These are phyloP conservation scores for Harpagoxenus sublaevis DNA, from an alignment of 2,888 invertebrate genomes.

Conservation along the genomic window DNA sequence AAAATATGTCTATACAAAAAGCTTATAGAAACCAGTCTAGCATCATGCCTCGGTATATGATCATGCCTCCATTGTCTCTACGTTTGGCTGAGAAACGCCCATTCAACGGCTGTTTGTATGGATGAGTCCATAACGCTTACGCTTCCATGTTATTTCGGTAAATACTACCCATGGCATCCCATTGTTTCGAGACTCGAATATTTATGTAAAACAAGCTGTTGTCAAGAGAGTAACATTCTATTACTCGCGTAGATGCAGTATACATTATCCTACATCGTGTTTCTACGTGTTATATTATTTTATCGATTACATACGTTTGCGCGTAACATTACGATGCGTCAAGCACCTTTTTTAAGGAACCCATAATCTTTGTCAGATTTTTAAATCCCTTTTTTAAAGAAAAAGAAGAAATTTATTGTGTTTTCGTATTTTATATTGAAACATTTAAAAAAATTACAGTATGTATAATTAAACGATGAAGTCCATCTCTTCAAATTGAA, in stretches of 20 bases:
- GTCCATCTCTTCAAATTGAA: background rate
- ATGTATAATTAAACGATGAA: background rate
- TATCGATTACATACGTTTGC: conserved; percentile 9
- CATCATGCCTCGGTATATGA: conserved; percentile 47
- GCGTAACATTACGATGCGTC: conserved; percentile 2
- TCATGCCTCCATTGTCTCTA: conserved; percentile 59
- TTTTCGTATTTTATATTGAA: background rate
- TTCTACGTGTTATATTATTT: conserved; percentile 26
- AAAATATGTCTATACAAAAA: conserved; percentile 36
- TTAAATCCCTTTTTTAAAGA: background rate
- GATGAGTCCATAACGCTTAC: conserved; percentile 50
- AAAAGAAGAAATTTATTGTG: background rate
- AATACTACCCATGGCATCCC: conserved; percentile 55
- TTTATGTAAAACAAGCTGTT: conserved; percentile 59
- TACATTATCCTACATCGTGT: conserved; percentile 16
- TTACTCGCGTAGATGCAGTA: conserved; percentile 27
- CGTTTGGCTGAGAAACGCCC: conserved; percentile 51
- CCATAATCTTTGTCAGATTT: background rate
- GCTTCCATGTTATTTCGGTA: conserved; percentile 59
- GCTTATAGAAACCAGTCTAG: conserved; percentile 29
- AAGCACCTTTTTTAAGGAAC: background rate
- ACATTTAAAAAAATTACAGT: background rate
- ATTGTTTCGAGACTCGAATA: conserved; percentile 61
- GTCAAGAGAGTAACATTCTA: conserved; percentile 43
- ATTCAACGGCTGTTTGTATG: conserved; percentile 58